Conservation (phyloP, 2,888 invertebrate species). For the Nymphalis c-album region DNA sequence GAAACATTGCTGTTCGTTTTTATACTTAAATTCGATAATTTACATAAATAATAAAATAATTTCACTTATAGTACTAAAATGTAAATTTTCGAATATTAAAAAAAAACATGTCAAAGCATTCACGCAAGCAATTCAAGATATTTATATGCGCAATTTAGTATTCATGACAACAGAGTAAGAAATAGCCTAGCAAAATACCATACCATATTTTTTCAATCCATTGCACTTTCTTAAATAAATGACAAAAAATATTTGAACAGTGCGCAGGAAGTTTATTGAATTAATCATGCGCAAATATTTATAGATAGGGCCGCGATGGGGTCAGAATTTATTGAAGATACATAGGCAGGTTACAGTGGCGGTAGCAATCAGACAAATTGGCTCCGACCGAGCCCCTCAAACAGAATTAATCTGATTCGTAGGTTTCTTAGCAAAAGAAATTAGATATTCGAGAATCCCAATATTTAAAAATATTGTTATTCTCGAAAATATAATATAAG, state of each 20-base stretch:
- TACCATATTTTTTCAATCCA: constrained; percentile 26
- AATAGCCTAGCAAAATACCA: constrained; percentile 13
- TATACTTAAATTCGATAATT: no score
- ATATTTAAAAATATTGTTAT: constrained; percentile 52
- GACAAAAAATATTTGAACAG: constrained; percentile 60
- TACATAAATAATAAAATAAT: no score
- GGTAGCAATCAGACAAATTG: constrained; percentile 83
- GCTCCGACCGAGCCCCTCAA: constrained; percentile 76
- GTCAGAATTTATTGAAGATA: constrained; percentile 76
- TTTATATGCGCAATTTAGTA: constrained; percentile 3
- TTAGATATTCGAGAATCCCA: no score
- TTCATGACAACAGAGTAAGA: constrained; percentile 5
- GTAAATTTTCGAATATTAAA: background rate
- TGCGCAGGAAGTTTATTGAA: constrained; percentile 69
- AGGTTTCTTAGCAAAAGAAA: constrained; percentile 77
- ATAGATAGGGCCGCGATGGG: constrained; percentile 78
- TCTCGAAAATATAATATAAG: constrained; percentile 21
- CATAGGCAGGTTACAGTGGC: constrained; percentile 71
- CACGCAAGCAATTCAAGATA: background rate
- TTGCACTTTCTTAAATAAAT: constrained; percentile 49
- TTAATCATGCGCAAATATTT: constrained; percentile 81
- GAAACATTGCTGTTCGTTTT: no score
- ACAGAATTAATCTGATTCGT: constrained; percentile 77
- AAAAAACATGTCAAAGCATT: background rate
- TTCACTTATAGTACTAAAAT: no score